Conservation (phyloP, 1,140 invertebrate species). For the Nixonia krombeini region DNA sequence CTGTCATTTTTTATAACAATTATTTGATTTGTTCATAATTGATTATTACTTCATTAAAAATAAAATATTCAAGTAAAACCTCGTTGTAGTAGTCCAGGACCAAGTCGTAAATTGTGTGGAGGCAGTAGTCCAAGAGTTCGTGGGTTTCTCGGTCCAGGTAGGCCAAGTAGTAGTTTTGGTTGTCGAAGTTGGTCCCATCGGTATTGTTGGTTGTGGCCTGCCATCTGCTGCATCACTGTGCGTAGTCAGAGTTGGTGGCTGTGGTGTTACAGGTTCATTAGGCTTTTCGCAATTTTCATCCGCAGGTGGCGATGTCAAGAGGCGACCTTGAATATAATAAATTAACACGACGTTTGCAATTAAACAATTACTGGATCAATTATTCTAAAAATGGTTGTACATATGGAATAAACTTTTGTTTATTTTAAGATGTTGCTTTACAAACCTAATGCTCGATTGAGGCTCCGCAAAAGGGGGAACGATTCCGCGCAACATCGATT, state of each 20-base stretch:
- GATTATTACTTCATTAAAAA: too few relatives aligned
- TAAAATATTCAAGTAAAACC: too few relatives aligned
- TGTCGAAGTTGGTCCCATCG: constrained; percentile 56
- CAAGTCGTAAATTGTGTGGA: too few relatives aligned
- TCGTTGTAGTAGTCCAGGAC: too few relatives aligned
- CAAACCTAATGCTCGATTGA: constrained; percentile 80
- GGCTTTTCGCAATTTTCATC: constrained; percentile 77
- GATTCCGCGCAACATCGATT: constrained; percentile 85
- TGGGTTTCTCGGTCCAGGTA: constrained; percentile 61
- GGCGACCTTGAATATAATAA: constrained; percentile 65
- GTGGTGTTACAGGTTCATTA: constrained; percentile 77
- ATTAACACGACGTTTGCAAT: too few relatives aligned
- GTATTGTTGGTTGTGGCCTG: constrained; percentile 57
- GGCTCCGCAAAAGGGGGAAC: constrained; percentile 81
- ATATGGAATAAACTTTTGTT: too few relatives aligned
- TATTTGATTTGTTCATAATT: too few relatives aligned
- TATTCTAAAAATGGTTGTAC: too few relatives aligned
- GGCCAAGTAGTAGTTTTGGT: constrained; percentile 65
- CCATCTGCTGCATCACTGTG: constrained; percentile 61
- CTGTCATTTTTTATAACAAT: too few relatives aligned
- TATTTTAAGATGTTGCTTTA: too few relatives aligned
- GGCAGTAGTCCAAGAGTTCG: too few relatives aligned
- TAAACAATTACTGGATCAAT: too few relatives aligned
- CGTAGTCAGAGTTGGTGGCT: constrained; percentile 80
- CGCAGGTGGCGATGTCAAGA: constrained; percentile 71